Evolutionary conservation across 2,113 vertebrate genomes (phyloP).

Genomic region (Callorhinus ursinus): DNA sequence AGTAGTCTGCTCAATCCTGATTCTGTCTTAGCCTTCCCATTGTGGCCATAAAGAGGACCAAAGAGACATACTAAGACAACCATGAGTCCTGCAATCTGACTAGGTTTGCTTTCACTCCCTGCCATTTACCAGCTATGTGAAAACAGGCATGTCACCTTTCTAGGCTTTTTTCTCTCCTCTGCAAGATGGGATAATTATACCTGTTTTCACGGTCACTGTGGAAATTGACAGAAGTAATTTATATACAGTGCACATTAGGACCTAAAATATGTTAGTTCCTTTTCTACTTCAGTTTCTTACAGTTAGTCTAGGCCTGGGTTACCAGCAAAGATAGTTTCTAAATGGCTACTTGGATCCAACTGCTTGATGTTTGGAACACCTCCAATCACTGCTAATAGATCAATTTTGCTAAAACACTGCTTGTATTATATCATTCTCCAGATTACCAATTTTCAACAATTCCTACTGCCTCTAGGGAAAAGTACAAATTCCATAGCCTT

Average conservation of each 20-base stretch:
- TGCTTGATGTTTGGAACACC: not conserved
- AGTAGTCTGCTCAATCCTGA: not conserved
- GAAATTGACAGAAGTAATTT: not conserved
- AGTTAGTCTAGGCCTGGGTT: not conserved
- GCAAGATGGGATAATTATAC: not conserved
- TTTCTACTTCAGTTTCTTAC: not conserved
- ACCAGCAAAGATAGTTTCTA: constrained; percentile 1
- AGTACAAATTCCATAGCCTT: not conserved
- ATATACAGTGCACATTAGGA: not conserved
- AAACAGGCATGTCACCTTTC: not conserved
- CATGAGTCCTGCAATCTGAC: not conserved
- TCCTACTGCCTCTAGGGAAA: not conserved
- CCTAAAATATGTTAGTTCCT: not conserved
- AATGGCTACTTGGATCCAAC: not conserved
- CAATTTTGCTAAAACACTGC: constrained; percentile 1
- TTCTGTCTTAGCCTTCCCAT: not conserved
- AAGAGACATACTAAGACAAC: not conserved
- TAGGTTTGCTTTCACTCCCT: not conserved
- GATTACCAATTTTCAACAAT: constrained; percentile 1
- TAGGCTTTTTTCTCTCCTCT: not conserved
- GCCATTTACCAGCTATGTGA: not conserved
- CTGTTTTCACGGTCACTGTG: not conserved
- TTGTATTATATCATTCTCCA: not conserved
- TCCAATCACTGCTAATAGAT: not conserved
- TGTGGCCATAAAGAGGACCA: not conserved